These are phyloP conservation scores for Bellardia bayeri DNA, from an alignment of 2,888 invertebrate genomes.

Conservation along the genomic window DNA sequence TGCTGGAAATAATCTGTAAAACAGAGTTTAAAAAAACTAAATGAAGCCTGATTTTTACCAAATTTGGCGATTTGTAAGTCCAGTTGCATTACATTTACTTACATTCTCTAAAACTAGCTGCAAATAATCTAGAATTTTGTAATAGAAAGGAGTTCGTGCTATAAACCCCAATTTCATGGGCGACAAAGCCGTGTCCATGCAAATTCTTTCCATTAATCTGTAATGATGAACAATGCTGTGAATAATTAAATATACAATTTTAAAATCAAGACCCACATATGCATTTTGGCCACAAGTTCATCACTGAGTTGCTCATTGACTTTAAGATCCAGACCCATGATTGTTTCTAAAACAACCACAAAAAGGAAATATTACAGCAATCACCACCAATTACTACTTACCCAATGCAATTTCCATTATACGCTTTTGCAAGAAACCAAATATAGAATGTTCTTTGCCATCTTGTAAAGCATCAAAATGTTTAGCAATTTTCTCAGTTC, in stretches of 20 bases:
- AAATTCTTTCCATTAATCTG: slow-evolving; percentile 51
- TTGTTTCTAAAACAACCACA: slow-evolving; percentile 8
- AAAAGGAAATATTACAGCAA: background rate
- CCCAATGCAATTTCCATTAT: slow-evolving; percentile 45
- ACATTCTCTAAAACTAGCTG: slow-evolving; percentile 30
- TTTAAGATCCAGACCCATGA: slow-evolving; percentile 22
- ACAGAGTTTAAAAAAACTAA: background rate
- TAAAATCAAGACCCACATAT: background rate
- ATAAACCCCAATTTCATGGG: slow-evolving; percentile 52
- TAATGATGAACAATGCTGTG: background rate
- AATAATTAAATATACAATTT: background rate
- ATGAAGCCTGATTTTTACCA: background rate
- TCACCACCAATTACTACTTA: background rate
- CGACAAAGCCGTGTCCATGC: slow-evolving; percentile 37
- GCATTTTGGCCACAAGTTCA: slow-evolving; percentile 2
- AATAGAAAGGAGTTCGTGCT: slow-evolving; percentile 63
- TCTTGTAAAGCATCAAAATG: slow-evolving; percentile 38
- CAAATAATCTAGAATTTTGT: slow-evolving; percentile 47
- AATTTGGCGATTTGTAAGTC: too few relatives aligned
- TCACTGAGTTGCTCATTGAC: background rate
- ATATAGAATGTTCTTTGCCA: slow-evolving; percentile 29
- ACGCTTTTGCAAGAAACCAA: slow-evolving; percentile 7
- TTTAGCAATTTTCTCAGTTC: slow-evolving; percentile 8
- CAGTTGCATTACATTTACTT: background rate
- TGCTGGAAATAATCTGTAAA: slow-evolving; percentile 2